These are phyloP conservation scores for Iselma pallidipennis DNA, from an alignment of 2,888 invertebrate genomes.

Conservation along the genomic window DNA sequence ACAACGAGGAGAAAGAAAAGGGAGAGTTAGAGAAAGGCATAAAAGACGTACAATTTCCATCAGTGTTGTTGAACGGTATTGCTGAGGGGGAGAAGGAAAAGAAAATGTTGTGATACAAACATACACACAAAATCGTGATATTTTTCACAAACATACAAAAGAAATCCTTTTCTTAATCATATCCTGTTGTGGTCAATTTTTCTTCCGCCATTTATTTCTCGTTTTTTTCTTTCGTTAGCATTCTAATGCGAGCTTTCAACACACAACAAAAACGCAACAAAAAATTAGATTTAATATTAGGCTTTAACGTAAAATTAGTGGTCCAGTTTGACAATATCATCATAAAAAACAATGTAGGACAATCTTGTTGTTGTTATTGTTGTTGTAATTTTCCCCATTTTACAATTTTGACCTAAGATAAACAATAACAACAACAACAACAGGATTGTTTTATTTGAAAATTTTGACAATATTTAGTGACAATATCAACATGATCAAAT, in stretches of 20 bases:
- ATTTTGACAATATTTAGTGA: conserved; percentile 34
- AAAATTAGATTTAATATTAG: background rate
- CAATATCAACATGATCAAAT: conserved; percentile 26
- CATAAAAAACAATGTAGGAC: background rate
- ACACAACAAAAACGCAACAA: background rate
- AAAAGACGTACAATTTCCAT: conserved; percentile 38
- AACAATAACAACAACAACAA: background rate
- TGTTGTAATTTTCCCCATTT: background rate
- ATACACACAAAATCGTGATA: conserved; percentile 26
- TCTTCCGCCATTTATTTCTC: background rate
- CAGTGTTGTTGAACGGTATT: conserved; percentile 48
- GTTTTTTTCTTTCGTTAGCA: background rate
- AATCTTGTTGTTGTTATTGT: background rate
- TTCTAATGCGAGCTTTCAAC: background rate
- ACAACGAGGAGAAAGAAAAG: background rate
- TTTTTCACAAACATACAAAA: conserved; percentile 11
- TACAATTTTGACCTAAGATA: no score
- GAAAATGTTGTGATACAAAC: no score
- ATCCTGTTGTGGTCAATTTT: conserved; percentile 7
- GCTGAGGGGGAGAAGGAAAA: no score
- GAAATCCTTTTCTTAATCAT: background rate
- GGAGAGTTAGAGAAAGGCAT: background rate
- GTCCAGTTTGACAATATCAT: conserved; percentile 35
- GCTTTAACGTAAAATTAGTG: conserved; percentile 17
- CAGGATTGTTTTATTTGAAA: background rate